These are phyloP conservation scores for Lysandra bellargus DNA, from an alignment of 2,888 invertebrate genomes.

Conservation along the genomic window DNA sequence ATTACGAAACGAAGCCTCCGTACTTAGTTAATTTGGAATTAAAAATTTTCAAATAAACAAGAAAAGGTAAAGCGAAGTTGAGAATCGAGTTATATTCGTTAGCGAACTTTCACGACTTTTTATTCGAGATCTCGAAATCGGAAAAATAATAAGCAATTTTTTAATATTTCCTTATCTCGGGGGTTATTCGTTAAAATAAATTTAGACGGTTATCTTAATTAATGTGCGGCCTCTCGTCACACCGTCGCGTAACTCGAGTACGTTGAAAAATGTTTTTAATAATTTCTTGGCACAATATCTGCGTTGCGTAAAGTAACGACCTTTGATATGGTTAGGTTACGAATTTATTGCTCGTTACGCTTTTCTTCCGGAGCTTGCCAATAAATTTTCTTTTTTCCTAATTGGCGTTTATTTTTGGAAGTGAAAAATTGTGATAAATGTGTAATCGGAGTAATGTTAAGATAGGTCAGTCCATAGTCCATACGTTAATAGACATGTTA, in stretches of 20 bases:
- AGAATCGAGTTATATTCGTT: slow-evolving; percentile 14
- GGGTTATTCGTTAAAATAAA: slow-evolving; percentile 56
- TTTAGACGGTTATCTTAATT: slow-evolving; percentile 59
- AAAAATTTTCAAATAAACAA: slow-evolving; percentile 14
- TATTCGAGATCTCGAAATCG: slow-evolving; percentile 30
- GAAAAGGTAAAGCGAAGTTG: slow-evolving; percentile 1
- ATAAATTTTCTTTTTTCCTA: slow-evolving; percentile 16
- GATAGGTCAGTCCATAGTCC: neutral
- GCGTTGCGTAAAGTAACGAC: slow-evolving; percentile 31
- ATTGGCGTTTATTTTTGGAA: neutral
- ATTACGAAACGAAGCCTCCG: slow-evolving; percentile 16
- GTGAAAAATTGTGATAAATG: neutral
- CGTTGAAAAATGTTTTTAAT: slow-evolving; percentile 38
- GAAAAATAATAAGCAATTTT: slow-evolving; percentile 42
- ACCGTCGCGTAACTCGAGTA: slow-evolving; percentile 36
- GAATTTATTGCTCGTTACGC: slow-evolving; percentile 17
- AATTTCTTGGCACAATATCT: slow-evolving; percentile 42
- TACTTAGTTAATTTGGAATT: slow-evolving; percentile 18
- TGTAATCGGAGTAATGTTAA: neutral
- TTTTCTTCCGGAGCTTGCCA: slow-evolving; percentile 23
- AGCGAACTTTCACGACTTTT: slow-evolving; percentile 4
- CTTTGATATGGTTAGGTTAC: slow-evolving; percentile 22
- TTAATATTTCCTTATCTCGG: slow-evolving; percentile 44
- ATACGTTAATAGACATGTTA: neutral
- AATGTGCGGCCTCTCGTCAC: slow-evolving; percentile 45